Evolutionary conservation across 2,888 invertebrate genomes (phyloP).

Genomic region (Brenthis hecate): DNA sequence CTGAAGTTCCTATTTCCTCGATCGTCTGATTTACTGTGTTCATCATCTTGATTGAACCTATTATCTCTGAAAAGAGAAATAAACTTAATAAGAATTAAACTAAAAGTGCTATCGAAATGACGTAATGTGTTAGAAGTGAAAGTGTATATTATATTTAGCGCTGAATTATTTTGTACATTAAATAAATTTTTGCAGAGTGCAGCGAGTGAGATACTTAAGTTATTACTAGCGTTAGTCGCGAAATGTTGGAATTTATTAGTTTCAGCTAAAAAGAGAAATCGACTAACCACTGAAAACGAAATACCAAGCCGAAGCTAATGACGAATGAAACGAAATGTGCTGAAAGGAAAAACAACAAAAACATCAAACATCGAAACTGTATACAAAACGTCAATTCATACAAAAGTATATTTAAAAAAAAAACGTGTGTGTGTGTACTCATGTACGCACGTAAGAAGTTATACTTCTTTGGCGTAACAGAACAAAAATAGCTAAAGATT

Average conservation of each 20-base stretch:
- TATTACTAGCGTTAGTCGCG: conserved; percentile 3
- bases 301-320: conserved; percentile 55
- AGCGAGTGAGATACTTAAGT: not conserved
- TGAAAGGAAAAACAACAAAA: conserved; percentile 51
- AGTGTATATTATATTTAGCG: conserved; percentile 1
- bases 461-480: too few relatives aligned
- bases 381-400: conserved; percentile 25
- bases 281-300: conserved; percentile 33
- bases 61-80: conserved; percentile 45
- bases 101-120: too few relatives aligned
- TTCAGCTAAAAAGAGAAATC: conserved; percentile 18
- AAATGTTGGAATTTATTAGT: not conserved
- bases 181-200: not conserved
- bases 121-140: conserved; percentile 14
- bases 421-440: not conserved
- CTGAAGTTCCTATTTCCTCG: conserved; percentile 45
- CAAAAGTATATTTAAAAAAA: not conserved
- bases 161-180: not conserved
- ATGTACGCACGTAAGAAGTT: too few relatives aligned
- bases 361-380: conserved; percentile 27
- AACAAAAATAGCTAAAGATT: too few relatives aligned
- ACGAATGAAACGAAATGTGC: conserved; percentile 46
- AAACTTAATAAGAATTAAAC: too few relatives aligned
- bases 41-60: conserved; percentile 57
- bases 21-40: conserved; percentile 52